Base-by-base conservation (phyloP, 2,113 vertebrate genomes). In the Oncorhynchus clarkii region DNA sequence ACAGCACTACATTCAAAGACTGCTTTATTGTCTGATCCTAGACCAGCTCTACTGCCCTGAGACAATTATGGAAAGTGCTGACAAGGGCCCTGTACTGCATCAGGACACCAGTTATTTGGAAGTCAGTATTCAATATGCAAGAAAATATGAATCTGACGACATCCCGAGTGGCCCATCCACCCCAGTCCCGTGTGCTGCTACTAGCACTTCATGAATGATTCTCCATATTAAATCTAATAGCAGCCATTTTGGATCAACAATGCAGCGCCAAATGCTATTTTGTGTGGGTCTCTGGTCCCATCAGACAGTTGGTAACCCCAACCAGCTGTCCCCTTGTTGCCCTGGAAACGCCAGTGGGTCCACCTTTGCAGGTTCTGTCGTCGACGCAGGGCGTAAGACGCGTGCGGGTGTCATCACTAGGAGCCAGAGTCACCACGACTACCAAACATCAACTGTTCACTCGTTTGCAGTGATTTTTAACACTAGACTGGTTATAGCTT, bases 311-410 rank as follows among this genome's bases (percentile, higher is more conserved):
- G 94, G 91, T 85, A 90, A 87, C 93, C 90, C 91, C 93, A 95
- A 94, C 94, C 3, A 39, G 24, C 7, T 27, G 54, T 95, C 94
- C 86, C 94, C 95, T 89, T 93, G 0, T 90, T 92, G 82, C 89
- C 90, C 88, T 84, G 93, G 92, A 62, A 87, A 92, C 74, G 51
- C 94, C 95, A 96, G 95, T 96, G 95, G 95, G 95, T 96, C 92
- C 95, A 94, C 95, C 95, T 95, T 96, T 86, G 83, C 93, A 95
- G 95, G 95, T 93, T 93, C 95, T 96, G 93, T 92, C 74, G 9
- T 92, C 59, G 57, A 83, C 87, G 83, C 92, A 88, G 76, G 87
- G 88, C 82, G 92, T 95, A 94, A 93, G 95, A 94, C 94, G 0
- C 8, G 68, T 87, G 92, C 79, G 0, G 27, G 1, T 82, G 83